phyloP scores from a whole-genome alignment of 2,888 invertebrate species.

The Teleiodes luculella region DNA sequence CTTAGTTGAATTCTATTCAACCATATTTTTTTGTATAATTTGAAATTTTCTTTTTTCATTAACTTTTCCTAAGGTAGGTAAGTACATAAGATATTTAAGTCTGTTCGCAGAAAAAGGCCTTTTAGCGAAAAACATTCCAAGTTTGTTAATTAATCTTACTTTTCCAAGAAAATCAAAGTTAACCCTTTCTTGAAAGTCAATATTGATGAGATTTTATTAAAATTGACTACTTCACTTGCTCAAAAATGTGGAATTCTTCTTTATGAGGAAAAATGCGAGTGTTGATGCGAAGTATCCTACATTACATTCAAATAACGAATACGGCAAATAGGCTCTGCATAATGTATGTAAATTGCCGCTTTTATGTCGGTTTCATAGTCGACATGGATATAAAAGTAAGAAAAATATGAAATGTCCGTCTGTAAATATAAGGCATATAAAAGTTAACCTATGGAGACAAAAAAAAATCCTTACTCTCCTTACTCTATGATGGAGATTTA shows the following conservation, averaged over 20 bases:
- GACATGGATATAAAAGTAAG: not conserved
- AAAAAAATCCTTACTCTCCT: no score
- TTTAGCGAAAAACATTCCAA: no score
- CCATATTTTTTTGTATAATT: no score
- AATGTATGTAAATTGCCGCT: slow-evolving; percentile 4
- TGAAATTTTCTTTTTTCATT: not conserved
- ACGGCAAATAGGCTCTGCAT: slow-evolving; percentile 1
- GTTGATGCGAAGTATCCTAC: not conserved
- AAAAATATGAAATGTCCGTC: not conserved
- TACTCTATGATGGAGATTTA: no score
- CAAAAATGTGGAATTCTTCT: not conserved
- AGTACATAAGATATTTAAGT: no score
- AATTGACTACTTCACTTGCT: not conserved
- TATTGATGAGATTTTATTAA: not conserved
- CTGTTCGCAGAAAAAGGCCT: no score
- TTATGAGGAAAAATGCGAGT: not conserved
- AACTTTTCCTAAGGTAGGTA: not conserved
- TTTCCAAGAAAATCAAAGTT: no score
- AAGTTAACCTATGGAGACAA: no score
- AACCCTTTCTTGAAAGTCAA: no score
- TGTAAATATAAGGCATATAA: no score
- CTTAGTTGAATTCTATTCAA: not conserved
- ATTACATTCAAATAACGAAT: slow-evolving; percentile 4
- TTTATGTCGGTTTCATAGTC: not conserved
- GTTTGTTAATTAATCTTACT: no score